Evolutionary conservation across 2,888 invertebrate species (phyloP), one percentile per base, ranked within the genome.

Genomic region (Cremastobaeus sp.): DNA sequence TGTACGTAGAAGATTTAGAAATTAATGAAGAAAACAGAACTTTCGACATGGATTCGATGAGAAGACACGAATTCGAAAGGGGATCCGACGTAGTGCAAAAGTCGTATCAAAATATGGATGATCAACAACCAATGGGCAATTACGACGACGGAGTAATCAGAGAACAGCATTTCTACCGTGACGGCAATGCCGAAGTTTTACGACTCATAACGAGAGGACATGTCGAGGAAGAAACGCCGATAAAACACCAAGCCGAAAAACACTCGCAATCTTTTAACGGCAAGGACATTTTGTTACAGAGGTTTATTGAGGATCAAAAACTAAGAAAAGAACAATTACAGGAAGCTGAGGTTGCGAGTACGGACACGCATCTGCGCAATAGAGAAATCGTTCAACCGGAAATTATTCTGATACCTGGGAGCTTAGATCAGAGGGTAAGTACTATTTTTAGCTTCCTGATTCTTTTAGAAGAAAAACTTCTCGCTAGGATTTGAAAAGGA

Each of bases 131-230:
- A 11, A 71, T 78, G 25, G 81, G 81, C 76, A 81, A 84, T 41
- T 79, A 75, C 39, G 48, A 77, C 15, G 77, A 78, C 14, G 35
- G 84, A 78, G 79, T 79, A 1, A 69, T 90, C 50, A 89, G 94
- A 69, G 93, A 93, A 83, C 93, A 93, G 81, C 91, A 93, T 81
- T 96, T 93, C 82, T 94, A 94, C 35, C 92, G 94, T 82, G 95
- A 95, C 82, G 96, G 95, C 0, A 94, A 95, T 82, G 93, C 95
- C 0, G 96, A 96, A 89, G 94, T 96, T 71, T 88, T 96, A 48
- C 90, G 95, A 74, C 88, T 96, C 50, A 92, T 95, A 50, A 95
- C 95, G 0, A 90, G 95, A 81, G 94, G 93, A 9, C 91, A 92
- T 73, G 89, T 90, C 55, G 92, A 92, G 76, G 92, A 92, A 76